phyloP scores from a whole-genome alignment of 2,888 invertebrate species.

The Notodonta dromedarius region DNA sequence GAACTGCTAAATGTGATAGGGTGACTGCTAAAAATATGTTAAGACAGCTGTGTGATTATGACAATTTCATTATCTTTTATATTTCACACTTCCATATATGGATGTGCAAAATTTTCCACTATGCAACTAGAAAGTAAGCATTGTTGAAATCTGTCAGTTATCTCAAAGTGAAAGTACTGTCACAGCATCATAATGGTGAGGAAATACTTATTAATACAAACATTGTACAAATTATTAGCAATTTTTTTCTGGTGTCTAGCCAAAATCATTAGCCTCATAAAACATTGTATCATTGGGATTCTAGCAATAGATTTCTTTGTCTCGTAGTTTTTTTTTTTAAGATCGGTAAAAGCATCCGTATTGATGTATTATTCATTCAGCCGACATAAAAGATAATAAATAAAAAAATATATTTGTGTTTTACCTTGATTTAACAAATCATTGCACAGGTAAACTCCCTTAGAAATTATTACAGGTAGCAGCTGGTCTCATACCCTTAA shows the following conservation, averaged over 20 bases:
- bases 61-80: background rate
- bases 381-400: background rate
- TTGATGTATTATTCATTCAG: background rate
- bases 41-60: too few relatives aligned
- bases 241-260: slow-evolving; percentile 32
- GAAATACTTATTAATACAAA: slow-evolving; percentile 26
- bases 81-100: slow-evolving; percentile 15
- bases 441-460: too few relatives aligned
- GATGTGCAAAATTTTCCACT: slow-evolving; percentile 19
- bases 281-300: slow-evolving; percentile 13
- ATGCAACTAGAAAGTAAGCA: slow-evolving; percentile 40
- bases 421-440: too few relatives aligned
- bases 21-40: too few relatives aligned
- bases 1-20: too few relatives aligned
- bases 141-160: slow-evolving; percentile 15
- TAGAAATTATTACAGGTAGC: too few relatives aligned
- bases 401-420: background rate
- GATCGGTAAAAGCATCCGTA: background rate
- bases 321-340: slow-evolving; percentile 9
- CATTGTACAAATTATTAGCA: slow-evolving; percentile 15
- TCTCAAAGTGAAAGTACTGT: slow-evolving; percentile 38
- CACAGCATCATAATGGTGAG: slow-evolving; percentile 13
- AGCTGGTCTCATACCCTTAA: too few relatives aligned
- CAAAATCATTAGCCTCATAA: slow-evolving; percentile 31
- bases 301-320: slow-evolving; percentile 6